Percentiles rank a stretch among this genome's conserved stretches.
Evolutionary conservation across 2,797 vertebrate genomes (phyloP).

Genomic region (Hozukius guyotensis): DNA sequence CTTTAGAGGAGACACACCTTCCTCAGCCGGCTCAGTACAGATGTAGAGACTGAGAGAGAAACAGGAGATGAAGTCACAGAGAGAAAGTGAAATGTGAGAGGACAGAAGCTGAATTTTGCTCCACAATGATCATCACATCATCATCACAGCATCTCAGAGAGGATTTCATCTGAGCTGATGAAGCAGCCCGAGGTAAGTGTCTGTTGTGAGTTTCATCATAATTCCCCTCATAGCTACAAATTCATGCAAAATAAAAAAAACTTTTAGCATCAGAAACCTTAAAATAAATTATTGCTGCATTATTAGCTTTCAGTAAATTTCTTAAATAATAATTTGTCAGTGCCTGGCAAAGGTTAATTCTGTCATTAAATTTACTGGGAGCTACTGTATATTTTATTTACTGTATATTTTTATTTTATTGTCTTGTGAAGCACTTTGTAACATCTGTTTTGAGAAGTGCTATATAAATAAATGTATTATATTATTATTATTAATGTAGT

Average conservation of each 20-base stretch:
- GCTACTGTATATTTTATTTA: background rate
- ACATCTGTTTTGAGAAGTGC: too few relatives aligned
- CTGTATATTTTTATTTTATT: too few relatives aligned
- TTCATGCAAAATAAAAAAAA: background rate
- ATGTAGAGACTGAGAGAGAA: constrained; percentile 4
- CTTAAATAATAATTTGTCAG: background rate
- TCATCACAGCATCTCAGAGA: background rate
- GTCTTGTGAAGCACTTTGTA: too few relatives aligned
- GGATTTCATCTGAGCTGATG: constrained; percentile 12
- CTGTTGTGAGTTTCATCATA: background rate
- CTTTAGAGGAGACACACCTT: constrained; percentile 15
- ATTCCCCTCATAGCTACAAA: background rate
- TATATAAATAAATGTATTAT: too few relatives aligned
- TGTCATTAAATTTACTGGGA: background rate
- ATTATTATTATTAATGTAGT: background rate
- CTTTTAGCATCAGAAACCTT: background rate
- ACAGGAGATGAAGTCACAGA: background rate
- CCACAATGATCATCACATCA: background rate
- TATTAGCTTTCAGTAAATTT: background rate
- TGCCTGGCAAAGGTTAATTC: background rate
- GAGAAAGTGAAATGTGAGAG: constrained; percentile 6
- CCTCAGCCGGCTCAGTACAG: constrained; percentile 15
- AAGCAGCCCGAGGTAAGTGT: constrained; percentile 53
- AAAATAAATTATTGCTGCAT: background rate
- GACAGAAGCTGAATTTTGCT: background rate